These are phyloP conservation scores for Heliopora coerulea DNA, from an alignment of 92 coral and sea anemone genomes.

Conservation along the genomic window DNA sequence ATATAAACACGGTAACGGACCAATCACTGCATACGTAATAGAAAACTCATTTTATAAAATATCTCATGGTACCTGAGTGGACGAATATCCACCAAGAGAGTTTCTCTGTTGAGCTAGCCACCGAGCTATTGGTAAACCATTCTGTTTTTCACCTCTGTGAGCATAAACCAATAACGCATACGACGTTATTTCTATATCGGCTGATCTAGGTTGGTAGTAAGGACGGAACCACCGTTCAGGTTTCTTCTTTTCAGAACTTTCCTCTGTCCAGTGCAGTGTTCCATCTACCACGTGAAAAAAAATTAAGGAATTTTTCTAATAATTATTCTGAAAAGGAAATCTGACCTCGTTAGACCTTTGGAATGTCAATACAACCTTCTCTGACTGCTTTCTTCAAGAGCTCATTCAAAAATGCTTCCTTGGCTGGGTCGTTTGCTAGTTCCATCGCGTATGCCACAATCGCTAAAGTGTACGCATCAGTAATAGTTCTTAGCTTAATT, in stretches of 20 bases:
- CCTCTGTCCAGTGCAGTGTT: slow-evolving; percentile 73
- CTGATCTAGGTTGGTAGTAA: slow-evolving; percentile 90
- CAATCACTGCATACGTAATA: no score
- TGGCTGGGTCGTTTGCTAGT: slow-evolving; percentile 53
- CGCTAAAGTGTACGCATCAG: slow-evolving; percentile 76
- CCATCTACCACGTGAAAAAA: slow-evolving; percentile 59
- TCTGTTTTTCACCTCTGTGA: slow-evolving; percentile 52
- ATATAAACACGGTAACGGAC: no score
- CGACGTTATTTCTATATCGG: slow-evolving; percentile 93
- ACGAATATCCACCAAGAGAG: slow-evolving; percentile 84
- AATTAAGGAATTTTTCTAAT: background rate
- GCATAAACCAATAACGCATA: slow-evolving; percentile 72
- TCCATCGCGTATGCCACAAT: slow-evolving; percentile 70
- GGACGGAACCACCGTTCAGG: slow-evolving; percentile 65
- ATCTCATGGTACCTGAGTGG: slow-evolving; percentile 69
- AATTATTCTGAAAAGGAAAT: no score
- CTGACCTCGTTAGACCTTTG: no score
- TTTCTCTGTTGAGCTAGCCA: slow-evolving; percentile 95
- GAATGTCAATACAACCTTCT: no score
- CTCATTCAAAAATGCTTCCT: slow-evolving; percentile 41
- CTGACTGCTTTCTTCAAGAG: slow-evolving; percentile 63
- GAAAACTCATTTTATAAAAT: no score
- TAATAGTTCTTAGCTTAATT: background rate
- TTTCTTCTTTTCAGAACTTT: slow-evolving; percentile 34
- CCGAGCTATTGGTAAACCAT: slow-evolving; percentile 74